These are phyloP conservation scores for Chironomus riparius DNA, from an alignment of 2,888 invertebrate genomes.

Conservation along the genomic window DNA sequence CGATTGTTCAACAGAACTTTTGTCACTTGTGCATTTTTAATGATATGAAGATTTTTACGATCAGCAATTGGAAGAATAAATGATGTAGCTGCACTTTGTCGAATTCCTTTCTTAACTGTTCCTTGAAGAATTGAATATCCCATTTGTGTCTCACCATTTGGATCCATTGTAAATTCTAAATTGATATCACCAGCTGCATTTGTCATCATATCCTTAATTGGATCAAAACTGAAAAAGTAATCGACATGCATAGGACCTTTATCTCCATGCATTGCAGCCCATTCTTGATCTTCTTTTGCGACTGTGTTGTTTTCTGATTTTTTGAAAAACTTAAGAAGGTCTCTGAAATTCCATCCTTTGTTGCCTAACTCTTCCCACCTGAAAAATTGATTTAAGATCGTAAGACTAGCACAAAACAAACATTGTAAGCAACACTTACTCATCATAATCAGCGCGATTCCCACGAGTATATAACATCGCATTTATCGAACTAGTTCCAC, in stretches of 20 bases:
- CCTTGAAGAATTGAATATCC: slow-evolving; percentile 46
- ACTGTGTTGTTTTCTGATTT: slow-evolving; percentile 66
- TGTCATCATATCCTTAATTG: slow-evolving; percentile 40
- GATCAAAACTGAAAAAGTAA: slow-evolving; percentile 35
- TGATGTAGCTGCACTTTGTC: slow-evolving; percentile 66
- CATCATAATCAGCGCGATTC: slow-evolving; percentile 53
- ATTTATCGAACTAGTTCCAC: slow-evolving; percentile 56
- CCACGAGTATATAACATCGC: slow-evolving; percentile 58
- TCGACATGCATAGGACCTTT: slow-evolving; percentile 45
- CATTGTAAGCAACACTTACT: too few relatives aligned
- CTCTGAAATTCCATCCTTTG: slow-evolving; percentile 48
- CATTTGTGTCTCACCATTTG: slow-evolving; percentile 43
- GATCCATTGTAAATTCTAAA: slow-evolving; percentile 35
- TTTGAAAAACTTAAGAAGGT: slow-evolving; percentile 68
- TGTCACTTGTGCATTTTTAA: slow-evolving; percentile 49
- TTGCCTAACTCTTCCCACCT: slow-evolving; percentile 52
- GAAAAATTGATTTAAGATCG: not conserved
- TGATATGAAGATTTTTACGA: slow-evolving; percentile 50
- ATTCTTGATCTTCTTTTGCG: not conserved
- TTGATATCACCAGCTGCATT: slow-evolving; percentile 45
- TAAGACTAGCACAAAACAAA: too few relatives aligned
- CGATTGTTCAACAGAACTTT: slow-evolving; percentile 45
- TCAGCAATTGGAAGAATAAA: slow-evolving; percentile 49
- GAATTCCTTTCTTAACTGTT: slow-evolving; percentile 51
- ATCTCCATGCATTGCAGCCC: slow-evolving; percentile 37